A percentile compares a stretch with the other conserved stretches of the same genome.
Evolutionary conservation across 2,797 vertebrate species (phyloP).

Genomic region (Gymnothorax reevesii): DNA sequence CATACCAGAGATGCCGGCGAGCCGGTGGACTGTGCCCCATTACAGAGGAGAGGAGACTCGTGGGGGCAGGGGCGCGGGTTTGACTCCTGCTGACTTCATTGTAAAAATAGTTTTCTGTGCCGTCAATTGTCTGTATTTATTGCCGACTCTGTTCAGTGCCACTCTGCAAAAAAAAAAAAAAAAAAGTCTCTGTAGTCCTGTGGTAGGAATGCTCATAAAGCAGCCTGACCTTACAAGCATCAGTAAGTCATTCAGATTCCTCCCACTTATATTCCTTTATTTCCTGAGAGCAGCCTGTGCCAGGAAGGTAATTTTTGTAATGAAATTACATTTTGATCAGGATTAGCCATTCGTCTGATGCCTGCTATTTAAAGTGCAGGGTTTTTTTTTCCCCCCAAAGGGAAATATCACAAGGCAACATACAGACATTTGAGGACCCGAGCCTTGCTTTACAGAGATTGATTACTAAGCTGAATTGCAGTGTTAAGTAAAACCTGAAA

Average conservation of each 20-base stretch:
- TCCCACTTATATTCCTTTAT: not conserved
- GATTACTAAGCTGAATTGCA: no score
- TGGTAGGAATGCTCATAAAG: not conserved
- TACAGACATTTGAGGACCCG: no score
- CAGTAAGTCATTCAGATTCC: not conserved
- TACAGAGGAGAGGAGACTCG: not conserved
- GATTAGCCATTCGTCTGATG: not conserved
- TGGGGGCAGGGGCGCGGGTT: not conserved
- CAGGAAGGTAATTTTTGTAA: not conserved
- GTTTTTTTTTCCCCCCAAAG: no score
- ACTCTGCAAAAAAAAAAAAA: not conserved
- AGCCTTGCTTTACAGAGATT: no score
- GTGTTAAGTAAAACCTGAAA: no score
- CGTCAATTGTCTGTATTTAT: not conserved
- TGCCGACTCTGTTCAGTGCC: not conserved
- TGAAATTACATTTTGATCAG: not conserved
- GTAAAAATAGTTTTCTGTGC: not conserved
- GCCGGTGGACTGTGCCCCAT: not conserved
- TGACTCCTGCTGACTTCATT: not conserved
- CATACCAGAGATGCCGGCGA: not conserved
- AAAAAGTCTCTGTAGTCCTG: not conserved
- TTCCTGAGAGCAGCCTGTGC: not conserved
- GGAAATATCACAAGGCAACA: no score
- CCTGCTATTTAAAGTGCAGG: not conserved
- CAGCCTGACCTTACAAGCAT: not conserved